A percentile compares a stretch with the other conserved stretches of the same genome.
phyloP scores from a whole-genome alignment of 2,113 vertebrate genomes.

The Myrmecobius fasciatus region DNA sequence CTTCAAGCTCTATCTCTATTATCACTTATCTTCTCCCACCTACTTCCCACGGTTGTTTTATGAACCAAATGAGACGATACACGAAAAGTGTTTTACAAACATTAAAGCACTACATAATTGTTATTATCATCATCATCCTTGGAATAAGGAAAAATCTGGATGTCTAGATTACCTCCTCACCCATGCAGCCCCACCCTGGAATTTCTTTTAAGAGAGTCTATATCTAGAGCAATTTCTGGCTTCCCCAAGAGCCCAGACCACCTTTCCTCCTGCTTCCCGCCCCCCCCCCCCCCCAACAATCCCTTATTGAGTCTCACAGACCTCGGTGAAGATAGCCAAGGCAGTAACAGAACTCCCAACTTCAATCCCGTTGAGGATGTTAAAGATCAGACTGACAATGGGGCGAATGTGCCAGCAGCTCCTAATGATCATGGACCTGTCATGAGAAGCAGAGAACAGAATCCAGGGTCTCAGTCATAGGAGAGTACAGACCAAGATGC shows the following conservation, averaged over 20 bases:
- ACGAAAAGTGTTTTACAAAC: not conserved
- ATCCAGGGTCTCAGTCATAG: not conserved
- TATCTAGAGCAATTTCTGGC: not conserved
- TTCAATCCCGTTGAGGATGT: not conserved
- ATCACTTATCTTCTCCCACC: not conserved
- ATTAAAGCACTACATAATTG: not conserved
- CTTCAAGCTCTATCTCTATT: not conserved
- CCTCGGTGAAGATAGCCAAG: not conserved
- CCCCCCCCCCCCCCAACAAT: not conserved
- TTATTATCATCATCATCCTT: not conserved
- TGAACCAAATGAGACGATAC: not conserved
- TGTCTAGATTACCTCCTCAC: not conserved
- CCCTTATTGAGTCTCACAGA: not conserved
- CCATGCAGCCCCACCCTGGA: not conserved
- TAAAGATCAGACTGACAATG: not conserved
- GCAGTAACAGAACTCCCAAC: not conserved
- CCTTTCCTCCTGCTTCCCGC: not conserved
- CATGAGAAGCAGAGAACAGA: not conserved
- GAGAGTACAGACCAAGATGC: not conserved
- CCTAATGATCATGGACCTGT: not conserved
- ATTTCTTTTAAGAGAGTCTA: not conserved
- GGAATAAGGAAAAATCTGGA: not conserved
- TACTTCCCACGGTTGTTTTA: not conserved
- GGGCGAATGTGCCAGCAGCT: not conserved
- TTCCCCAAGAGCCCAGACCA: not conserved